Evolutionary conservation across 2,113 vertebrate genomes (phyloP), one percentile per base, ranked within the genome.

Genomic region (Setophaga coronata): DNA sequence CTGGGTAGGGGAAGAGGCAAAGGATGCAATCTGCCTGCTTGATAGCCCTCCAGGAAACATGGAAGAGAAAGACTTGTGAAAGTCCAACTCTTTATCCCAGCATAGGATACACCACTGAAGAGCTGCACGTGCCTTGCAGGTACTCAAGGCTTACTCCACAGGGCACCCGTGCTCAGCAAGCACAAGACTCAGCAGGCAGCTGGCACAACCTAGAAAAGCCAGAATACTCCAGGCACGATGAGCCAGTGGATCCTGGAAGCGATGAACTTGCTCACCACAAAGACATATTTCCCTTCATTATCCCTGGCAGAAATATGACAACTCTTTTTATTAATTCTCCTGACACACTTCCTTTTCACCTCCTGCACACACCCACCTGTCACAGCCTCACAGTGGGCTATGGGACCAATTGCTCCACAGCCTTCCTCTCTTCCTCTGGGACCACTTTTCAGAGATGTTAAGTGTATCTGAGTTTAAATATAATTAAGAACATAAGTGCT

Each of bases 81-180:
- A 71, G 19, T 28, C 42, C 54, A 89, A 10, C 7, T 43, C 34
- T 57, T 50, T 33, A 19, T 17, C 11, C 33, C 17, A 58, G 48
- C 42, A 82, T 38, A 69, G 64, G 47, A 36, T 5, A 64, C 1
- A 4, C 18, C 31, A 19, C 8, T 29, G 34, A 86, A 0, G 4
- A 51, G 45, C 24, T 42, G 36, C 36, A 61, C 9, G 1, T 33
- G 10, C 58, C 77, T 69, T 48, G n/a, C 28, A 29, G 78, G 33
- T 14, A 38, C 31, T 15, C n/a, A 11, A 45, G 45, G 4, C 16
- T 10, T 25, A 29, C 38, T 61, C 45, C 76, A 56, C 20, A 31
- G 28, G 24, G 24, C 42, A 67, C 4, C 15, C 0, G 0, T 0
- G 3, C 38, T 31, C 50, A 48, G 53, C 45, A 60, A 69, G 43